Base-by-base conservation (phyloP, 2,888 invertebrate species). In the Icerya purchasi region DNA sequence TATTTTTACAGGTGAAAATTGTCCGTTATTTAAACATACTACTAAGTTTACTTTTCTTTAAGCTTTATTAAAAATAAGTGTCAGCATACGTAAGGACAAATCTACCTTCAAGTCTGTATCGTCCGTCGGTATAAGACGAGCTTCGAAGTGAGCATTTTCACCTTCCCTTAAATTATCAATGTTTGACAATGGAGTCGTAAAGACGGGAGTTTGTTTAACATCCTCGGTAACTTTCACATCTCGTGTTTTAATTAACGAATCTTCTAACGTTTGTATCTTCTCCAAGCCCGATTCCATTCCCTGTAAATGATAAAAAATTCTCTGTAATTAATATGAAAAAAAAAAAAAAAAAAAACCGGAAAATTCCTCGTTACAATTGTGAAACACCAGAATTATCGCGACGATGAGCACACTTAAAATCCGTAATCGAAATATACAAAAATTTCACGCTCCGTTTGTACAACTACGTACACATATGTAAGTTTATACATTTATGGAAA, bases 241-340 rank as follows among this genome's bases (percentile, higher is more conserved):
- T 67, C 79, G 81, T 50, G 78, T 79, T 63, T 85, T 83, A 66
- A 90, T 76, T 78, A 88, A 78, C 64, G 89, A 84, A 71, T 92
- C 90, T 75, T 94, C 94, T 66, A 96, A 76, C 63, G 82, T 86
- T 73, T 89, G 90, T 65, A 94, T 84, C 72, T 92, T 90, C 71
- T 93, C 90, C 68, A 92, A 77, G 66, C 91, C 91, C 66, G 90
- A 90, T 77, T 91, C 90, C 91, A 92, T 92, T 74, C 88, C 87
- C 80, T 86, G 65, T 19, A 36, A 36, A n/a, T 67, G n/a, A 19
- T 20, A 52, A 19, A 52, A 8, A 52, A 5, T 20, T 52, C 21
- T n/a, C n/a, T n/a, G n/a, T n/a, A n/a, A n/a, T n/a, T n/a, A n/a
- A n/a, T n/a, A n/a, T n/a, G n/a, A n/a, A n/a, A n/a, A n/a, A n/a